A percentile compares a stretch with the other conserved stretches of the same genome.
Conservation (phyloP, 1,140 invertebrate genomes). For the Steinernema khuongi region DNA sequence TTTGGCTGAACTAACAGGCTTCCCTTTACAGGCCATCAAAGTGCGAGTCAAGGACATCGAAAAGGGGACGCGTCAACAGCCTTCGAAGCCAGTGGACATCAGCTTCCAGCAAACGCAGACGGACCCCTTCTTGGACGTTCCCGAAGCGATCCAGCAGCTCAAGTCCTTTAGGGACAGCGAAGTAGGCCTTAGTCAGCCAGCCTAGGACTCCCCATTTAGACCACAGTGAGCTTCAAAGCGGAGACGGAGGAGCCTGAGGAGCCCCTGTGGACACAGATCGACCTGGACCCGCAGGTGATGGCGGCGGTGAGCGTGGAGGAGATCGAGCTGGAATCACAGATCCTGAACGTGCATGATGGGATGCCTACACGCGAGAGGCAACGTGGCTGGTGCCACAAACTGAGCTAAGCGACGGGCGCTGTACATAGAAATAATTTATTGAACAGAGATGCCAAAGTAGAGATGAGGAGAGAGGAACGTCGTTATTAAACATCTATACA, state of each 20-base stretch:
- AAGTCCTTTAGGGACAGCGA: background rate
- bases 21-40: background rate
- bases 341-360: background rate
- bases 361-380: background rate
- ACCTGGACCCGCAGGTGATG: background rate
- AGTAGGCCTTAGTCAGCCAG: background rate
- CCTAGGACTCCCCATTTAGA: background rate
- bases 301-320: background rate
- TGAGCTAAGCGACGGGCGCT: background rate
- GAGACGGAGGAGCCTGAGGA: background rate
- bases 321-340: background rate
- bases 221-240: background rate
- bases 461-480: background rate
- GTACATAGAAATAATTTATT: conserved; percentile 2
- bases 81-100: background rate
- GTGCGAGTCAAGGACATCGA: background rate
- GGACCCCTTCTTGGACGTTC: background rate
- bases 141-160: background rate
- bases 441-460: background rate
- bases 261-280: background rate
- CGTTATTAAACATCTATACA: background rate
- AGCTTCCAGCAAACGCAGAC: background rate
- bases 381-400: background rate
- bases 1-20: no score
- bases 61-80: background rate